Evolutionary conservation across 2,888 invertebrate species (phyloP).

Genomic region (Pollenia angustigena): DNA sequence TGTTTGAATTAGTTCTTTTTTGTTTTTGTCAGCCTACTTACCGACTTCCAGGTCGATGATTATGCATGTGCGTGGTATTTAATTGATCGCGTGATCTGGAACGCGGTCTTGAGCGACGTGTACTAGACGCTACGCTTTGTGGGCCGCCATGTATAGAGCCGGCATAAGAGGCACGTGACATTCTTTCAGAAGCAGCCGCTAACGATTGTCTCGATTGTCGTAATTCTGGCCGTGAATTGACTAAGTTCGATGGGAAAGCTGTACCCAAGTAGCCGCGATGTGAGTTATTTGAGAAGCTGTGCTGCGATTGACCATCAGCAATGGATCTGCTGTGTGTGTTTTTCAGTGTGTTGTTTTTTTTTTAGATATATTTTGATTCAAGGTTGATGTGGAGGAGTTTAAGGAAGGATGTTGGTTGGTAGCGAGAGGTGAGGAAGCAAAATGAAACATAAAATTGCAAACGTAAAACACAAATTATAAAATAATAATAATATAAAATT

Average conservation of each 20-base stretch:
- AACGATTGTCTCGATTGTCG: constrained; percentile 94
- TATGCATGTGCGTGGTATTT: constrained; percentile 84
- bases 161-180: constrained; percentile 90
- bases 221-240: constrained; percentile 91
- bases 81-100: constrained; percentile 90
- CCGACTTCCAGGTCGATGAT: constrained; percentile 90
- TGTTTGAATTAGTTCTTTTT: constrained; percentile 31
- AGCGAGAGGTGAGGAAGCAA: constrained; percentile 41
- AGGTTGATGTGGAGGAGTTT: constrained; percentile 33
- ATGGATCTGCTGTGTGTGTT: constrained; percentile 87
- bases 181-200: constrained; percentile 92
- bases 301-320: constrained; percentile 95
- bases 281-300: constrained; percentile 93
- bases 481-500: constrained; percentile 29
- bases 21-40: constrained; percentile 83
- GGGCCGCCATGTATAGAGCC: constrained; percentile 87
- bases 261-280: constrained; percentile 89
- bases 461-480: constrained; percentile 15
- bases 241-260: constrained; percentile 90
- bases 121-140: constrained; percentile 86
- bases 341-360: constrained; percentile 33
- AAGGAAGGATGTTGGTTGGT: constrained; percentile 16
- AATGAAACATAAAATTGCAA: constrained; percentile 53
- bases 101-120: constrained; percentile 89
- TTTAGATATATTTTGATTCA: background rate